Conservation (phyloP, 2,888 invertebrate genomes). For the Drepanosiphum platanoidis region DNA sequence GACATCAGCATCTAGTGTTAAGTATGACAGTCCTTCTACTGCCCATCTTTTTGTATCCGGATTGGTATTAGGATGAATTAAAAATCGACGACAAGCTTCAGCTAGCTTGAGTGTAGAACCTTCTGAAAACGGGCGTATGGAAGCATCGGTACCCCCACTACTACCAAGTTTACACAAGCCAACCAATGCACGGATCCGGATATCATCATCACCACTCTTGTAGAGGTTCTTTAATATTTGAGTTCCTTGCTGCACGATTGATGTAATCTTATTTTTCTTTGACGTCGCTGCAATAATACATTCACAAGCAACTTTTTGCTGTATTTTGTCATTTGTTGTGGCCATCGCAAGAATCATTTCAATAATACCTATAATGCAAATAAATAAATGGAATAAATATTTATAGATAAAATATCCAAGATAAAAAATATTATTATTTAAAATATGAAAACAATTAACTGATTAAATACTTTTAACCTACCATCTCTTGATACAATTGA, state of each 20-base stretch:
- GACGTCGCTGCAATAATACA: slow-evolving; percentile 96
- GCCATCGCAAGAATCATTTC: slow-evolving; percentile 98
- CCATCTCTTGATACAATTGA: slow-evolving; percentile 73
- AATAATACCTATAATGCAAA: slow-evolving; percentile 74
- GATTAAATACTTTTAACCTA: slow-evolving; percentile 6
- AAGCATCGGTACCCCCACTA: slow-evolving; percentile 94
- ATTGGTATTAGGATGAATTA: slow-evolving; percentile 88
- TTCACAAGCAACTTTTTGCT: slow-evolving; percentile 95
- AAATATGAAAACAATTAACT: not conserved
- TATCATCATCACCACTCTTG: slow-evolving; percentile 87
- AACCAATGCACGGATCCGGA: slow-evolving; percentile 87
- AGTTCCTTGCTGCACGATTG: slow-evolving; percentile 87
- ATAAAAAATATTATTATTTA: not conserved
- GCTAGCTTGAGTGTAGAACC: slow-evolving; percentile 92
- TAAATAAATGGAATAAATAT: too few relatives aligned
- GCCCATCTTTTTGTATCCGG: slow-evolving; percentile 94
- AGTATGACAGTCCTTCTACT: slow-evolving; percentile 94
- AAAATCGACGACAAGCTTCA: slow-evolving; percentile 90
- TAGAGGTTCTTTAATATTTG: slow-evolving; percentile 94
- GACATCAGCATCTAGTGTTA: slow-evolving; percentile 97
- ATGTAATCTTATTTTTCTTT: slow-evolving; percentile 95
- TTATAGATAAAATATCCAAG: not conserved
- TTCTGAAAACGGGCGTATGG: slow-evolving; percentile 93
- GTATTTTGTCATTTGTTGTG: slow-evolving; percentile 86
- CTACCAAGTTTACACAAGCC: slow-evolving; percentile 96